Evolutionary conservation across 2,888 invertebrate genomes (phyloP), one percentile per base, ranked within the genome.

Genomic region (Merodon equestris): DNA sequence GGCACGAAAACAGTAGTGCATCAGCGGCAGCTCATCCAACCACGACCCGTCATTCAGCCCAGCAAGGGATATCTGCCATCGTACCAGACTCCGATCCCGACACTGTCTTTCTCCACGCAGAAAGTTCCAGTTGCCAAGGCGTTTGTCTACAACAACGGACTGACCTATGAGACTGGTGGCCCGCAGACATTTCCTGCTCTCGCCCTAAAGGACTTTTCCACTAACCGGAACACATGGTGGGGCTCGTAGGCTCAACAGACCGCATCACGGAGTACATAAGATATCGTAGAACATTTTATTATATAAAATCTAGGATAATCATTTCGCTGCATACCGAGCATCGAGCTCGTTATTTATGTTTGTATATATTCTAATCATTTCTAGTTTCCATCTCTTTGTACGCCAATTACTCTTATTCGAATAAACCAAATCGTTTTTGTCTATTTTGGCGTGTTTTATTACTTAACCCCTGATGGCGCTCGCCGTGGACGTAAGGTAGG

Each of bases 71-170:
- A 83, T 67, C 40, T 84, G 58, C 83, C 84, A 14, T 61, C 82
- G 12, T 9, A 45, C 17, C 27, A 61, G 7, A 47, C 42, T 3
- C 42, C 13, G 10, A 17, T n/a, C 7, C 40, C 45, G 73, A 13
- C 79, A 7, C 9, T 58, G 27, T 1, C 15, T 34, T 81, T 47
- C 36, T 79, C 82, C 12, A 83, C 83, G 3, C 84, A 82, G 48
- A 64, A 45, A 19, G 53, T 79, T 51, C 82, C 83, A 1, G n/a
- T 85, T 50, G 88, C 88, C 66, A 89, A 88, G 82, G 88, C 88
- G 0, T 89, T 84, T 70, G 84, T 89, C 1, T 89, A 86, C 68
- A 89, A 89, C 82, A 89, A 89, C 45, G 89, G 88, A 17, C 81
- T 89, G 44, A 86, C 84, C 60, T 88, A 85, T 34, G 89, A 89